Percentiles rank a stretch among this genome's conserved stretches.
Conservation (phyloP, 2,888 invertebrate genomes). For the Chromoteleia sp. region DNA sequence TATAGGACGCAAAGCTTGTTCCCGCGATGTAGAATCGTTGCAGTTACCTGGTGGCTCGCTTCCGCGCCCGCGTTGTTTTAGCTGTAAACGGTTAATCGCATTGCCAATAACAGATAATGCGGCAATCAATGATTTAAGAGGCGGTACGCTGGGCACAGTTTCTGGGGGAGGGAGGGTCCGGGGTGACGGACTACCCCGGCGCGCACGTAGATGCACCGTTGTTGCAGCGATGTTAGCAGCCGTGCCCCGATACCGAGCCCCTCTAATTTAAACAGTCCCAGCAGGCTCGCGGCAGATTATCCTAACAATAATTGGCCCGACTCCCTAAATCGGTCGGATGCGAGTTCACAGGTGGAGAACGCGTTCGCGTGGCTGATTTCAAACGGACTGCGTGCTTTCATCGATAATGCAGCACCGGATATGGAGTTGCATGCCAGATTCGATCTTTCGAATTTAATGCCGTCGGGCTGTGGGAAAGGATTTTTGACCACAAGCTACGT, state of each 20-base stretch:
- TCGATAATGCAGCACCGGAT: constrained; percentile 61
- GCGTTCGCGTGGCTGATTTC: constrained; percentile 70
- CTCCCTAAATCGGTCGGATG: constrained; percentile 73
- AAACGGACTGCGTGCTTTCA: constrained; percentile 57
- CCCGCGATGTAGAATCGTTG: constrained; percentile 37
- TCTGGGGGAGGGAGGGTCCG: constrained; percentile 11
- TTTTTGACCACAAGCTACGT: background rate
- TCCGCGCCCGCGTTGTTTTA: constrained; percentile 72
- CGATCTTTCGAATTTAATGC: constrained; percentile 46
- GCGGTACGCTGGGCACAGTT: constrained; percentile 54
- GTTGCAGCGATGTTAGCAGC: constrained; percentile 77
- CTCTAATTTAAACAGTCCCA: constrained; percentile 83
- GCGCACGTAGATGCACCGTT: background rate
- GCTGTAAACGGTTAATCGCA: constrained; percentile 84
- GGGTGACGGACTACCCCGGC: constrained; percentile 50
- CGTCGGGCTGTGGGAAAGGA: background rate
- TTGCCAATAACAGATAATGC: constrained; percentile 85
- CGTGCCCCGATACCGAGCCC: constrained; percentile 73
- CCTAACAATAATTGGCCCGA: constrained; percentile 81
- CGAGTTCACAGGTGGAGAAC: constrained; percentile 75
- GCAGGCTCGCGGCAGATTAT: constrained; percentile 81
- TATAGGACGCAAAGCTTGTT: constrained; percentile 55
- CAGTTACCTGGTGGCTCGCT: constrained; percentile 49
- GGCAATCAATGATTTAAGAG: constrained; percentile 84
- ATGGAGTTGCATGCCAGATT: constrained; percentile 50